Conservation (phyloP, 2,888 invertebrate genomes). For the Tortricodes alternella region DNA sequence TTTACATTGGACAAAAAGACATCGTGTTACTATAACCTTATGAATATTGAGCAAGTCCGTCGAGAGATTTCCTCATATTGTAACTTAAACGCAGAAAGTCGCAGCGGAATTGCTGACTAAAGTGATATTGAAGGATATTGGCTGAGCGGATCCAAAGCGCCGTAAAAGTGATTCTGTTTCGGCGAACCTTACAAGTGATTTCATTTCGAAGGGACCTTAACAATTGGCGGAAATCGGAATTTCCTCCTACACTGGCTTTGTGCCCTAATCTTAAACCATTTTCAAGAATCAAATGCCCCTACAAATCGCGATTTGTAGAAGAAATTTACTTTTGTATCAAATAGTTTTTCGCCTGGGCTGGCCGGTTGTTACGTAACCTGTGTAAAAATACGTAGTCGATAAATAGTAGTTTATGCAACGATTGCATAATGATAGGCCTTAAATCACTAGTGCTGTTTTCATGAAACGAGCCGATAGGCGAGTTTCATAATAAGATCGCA, state of each 20-base stretch:
- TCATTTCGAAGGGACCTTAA: conserved; percentile 58
- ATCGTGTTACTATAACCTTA: conserved; percentile 10
- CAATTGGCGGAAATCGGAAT: conserved; percentile 69
- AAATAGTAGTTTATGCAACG: too few species aligned
- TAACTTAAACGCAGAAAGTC: conserved; percentile 23
- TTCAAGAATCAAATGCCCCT: conserved; percentile 59
- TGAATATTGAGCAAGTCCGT: conserved; percentile 26
- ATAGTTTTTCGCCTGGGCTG: conserved; percentile 31
- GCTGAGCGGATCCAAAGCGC: conserved; percentile 52
- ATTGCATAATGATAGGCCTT: too few species aligned
- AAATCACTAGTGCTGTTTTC: too few species aligned
- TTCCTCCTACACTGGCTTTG: conserved; percentile 55
- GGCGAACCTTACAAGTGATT: conserved; percentile 59
- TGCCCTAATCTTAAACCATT: conserved; percentile 57
- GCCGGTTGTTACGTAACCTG: too few species aligned
- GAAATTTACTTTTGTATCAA: conserved; percentile 42
- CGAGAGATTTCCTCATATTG: conserved; percentile 23
- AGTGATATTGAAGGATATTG: conserved; percentile 50
- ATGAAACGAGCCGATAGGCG: too few species aligned
- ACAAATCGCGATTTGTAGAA: conserved; percentile 40
- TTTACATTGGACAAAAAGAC: conserved; percentile 9
- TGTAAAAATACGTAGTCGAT: too few species aligned
- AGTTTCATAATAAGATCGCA: too few species aligned
- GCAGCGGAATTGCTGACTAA: conserved; percentile 37
- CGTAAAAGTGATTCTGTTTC: conserved; percentile 67